Conservation (phyloP, 2,113 vertebrate species). For the Poeciliopsis occidentalis region DNA sequence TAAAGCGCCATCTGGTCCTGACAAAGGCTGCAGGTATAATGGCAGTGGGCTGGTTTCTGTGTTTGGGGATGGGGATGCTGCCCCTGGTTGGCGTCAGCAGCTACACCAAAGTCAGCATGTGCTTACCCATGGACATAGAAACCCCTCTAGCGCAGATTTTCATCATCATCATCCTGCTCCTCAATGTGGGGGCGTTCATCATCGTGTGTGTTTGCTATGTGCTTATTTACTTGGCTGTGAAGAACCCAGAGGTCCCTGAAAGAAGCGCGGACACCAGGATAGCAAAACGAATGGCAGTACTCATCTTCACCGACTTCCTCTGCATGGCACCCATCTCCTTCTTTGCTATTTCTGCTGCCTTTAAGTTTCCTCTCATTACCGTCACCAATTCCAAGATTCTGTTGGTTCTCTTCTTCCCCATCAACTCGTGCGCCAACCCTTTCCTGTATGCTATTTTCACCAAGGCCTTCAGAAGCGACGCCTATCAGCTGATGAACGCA, state of each 20-base stretch:
- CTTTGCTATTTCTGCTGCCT: constrained; percentile 89
- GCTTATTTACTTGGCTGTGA: constrained; percentile 87
- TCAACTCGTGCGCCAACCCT: constrained; percentile 94
- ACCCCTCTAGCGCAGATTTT: constrained; percentile 84
- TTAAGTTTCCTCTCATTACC: constrained; percentile 91
- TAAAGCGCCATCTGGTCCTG: constrained; percentile 86
- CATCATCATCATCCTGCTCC: constrained; percentile 82
- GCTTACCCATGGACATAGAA: constrained; percentile 92
- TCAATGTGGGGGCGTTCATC: constrained; percentile 88
- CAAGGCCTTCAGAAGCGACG: constrained; percentile 89
- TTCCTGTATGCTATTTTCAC: constrained; percentile 94
- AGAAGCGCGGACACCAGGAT: constrained; percentile 86
- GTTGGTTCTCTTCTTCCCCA: constrained; percentile 91
- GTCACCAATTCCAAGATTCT: constrained; percentile 93
- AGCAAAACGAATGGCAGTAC: constrained; percentile 91
- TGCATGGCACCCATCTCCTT: constrained; percentile 95
- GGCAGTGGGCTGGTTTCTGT: constrained; percentile 86
- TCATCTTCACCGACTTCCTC: constrained; percentile 93
- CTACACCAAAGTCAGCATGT: constrained; percentile 94
- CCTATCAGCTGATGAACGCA: constrained; percentile 83
- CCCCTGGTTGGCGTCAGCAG: constrained; percentile 90
- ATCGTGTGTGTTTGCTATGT: constrained; percentile 88
- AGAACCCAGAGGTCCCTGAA: constrained; percentile 82
- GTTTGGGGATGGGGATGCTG: constrained; percentile 85
- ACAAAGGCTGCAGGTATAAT: constrained; percentile 84